A percentile compares a stretch with the other conserved stretches of the same genome.
These are phyloP conservation scores for Ptiloglossa arizonensis DNA, from an alignment of 1,140 invertebrate genomes.

Conservation along the genomic window DNA sequence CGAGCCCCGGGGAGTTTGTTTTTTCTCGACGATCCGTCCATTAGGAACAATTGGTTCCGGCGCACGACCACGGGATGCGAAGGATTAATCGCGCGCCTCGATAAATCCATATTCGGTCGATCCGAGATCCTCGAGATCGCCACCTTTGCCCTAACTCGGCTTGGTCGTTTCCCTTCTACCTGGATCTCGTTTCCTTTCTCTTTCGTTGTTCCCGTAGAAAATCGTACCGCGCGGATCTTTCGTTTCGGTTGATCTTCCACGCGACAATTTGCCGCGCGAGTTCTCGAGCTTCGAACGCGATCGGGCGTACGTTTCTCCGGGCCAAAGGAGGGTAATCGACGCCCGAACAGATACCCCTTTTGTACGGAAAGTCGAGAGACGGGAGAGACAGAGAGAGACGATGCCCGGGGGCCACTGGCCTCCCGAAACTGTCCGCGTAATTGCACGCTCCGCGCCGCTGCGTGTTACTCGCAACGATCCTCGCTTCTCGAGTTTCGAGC, in stretches of 20 bases:
- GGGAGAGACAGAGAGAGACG: no score
- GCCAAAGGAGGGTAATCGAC: slow-evolving; percentile 5
- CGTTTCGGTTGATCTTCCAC: no score
- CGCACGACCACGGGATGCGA: not conserved
- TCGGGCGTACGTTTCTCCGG: not conserved
- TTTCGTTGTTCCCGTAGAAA: no score
- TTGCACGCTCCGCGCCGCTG: slow-evolving; percentile 7
- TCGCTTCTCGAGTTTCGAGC: not conserved
- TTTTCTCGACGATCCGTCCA: not conserved
- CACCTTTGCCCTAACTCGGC: no score
- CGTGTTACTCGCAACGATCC: not conserved
- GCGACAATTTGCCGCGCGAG: no score
- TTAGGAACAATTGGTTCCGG: not conserved
- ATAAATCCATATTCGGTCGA: no score
- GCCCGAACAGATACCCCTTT: slow-evolving; percentile 9
- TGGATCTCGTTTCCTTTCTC: no score
- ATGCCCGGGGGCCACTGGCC: not conserved
- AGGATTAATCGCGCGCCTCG: no score
- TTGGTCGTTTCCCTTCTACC: no score
- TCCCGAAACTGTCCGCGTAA: not conserved
- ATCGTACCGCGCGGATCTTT: no score
- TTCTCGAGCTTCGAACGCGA: no score
- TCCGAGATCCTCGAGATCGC: no score
- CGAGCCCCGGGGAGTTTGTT: not conserved
- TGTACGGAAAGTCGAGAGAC: not conserved